These are phyloP conservation scores for Magallana ariakensis DNA, from an alignment of 1,140 invertebrate genomes.

Conservation along the genomic window DNA sequence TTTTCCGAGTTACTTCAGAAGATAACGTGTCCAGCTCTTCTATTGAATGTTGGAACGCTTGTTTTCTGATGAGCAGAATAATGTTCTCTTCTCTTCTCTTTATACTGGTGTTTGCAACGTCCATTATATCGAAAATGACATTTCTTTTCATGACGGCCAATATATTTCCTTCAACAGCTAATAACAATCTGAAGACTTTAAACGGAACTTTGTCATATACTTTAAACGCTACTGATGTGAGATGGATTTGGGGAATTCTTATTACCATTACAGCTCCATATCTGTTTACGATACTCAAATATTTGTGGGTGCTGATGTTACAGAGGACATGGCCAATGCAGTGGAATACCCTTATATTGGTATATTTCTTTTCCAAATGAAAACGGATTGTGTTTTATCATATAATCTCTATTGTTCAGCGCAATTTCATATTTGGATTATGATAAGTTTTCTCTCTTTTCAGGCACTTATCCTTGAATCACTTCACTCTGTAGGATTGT, in stretches of 20 bases:
- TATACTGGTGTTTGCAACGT: background rate
- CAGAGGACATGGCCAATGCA: slow-evolving; percentile 61
- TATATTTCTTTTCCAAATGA: background rate
- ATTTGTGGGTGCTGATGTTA: slow-evolving; percentile 64
- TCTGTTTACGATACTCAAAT: slow-evolving; percentile 61
- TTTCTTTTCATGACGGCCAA: slow-evolving; percentile 40
- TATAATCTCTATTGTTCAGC: too few relatives aligned
- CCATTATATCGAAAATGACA: slow-evolving; percentile 35
- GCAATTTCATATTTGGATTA: background rate
- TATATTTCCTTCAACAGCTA: slow-evolving; percentile 16
- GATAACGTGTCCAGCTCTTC: slow-evolving; percentile 43
- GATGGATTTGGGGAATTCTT: slow-evolving; percentile 71
- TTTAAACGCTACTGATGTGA: slow-evolving; percentile 49
- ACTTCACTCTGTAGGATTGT: slow-evolving; percentile 73
- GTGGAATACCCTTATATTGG: background rate
- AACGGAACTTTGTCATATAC: background rate
- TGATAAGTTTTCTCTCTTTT: background rate
- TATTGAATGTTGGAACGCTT: slow-evolving; percentile 41
- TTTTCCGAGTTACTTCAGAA: slow-evolving; percentile 33
- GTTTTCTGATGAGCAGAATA: slow-evolving; percentile 33
- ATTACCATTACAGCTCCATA: slow-evolving; percentile 66
- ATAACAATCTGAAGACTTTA: background rate
- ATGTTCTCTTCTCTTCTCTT: slow-evolving; percentile 32
- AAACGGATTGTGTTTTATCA: background rate
- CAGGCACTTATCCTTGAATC: slow-evolving; percentile 72